Conservation (phyloP, 2,113 vertebrate species). For the Pollachius pollachius region DNA sequence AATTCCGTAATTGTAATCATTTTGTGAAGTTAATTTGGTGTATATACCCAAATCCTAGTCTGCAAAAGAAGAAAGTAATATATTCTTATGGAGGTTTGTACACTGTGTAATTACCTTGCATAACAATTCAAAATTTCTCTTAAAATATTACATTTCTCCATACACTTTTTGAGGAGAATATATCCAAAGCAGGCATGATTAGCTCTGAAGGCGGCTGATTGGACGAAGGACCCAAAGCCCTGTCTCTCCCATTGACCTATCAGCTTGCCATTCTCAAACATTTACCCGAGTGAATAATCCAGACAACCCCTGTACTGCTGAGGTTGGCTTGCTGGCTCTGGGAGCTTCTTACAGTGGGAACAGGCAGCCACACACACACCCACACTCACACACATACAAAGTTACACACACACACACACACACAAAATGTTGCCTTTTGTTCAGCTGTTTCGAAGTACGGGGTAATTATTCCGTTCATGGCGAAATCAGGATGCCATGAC, state of each 20-base stretch:
- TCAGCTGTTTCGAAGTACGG: constrained; percentile 8
- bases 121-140: no score
- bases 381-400: no score
- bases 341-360: neutral
- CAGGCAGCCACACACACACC: no score
- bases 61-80: no score
- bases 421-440: constrained; percentile 22
- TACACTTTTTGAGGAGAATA: no score
- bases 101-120: no score
- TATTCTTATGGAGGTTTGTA: no score
- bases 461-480: constrained; percentile 55
- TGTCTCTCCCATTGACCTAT: neutral
- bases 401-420: neutral
- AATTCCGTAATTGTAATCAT: no score
- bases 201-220: constrained; percentile 15
- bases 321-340: neutral
- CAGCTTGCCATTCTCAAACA: neutral
- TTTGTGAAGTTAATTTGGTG: no score
- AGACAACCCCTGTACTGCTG: constrained; percentile 2
- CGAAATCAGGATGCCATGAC: constrained; percentile 41
- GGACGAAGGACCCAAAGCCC: neutral
- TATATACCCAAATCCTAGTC: no score
- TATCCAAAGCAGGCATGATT: no score
- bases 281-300: constrained; percentile 19
- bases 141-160: constrained; percentile 43